Evolutionary conservation across 2,888 invertebrate species (phyloP).

Genomic region (Mythimna vitellina): DNA sequence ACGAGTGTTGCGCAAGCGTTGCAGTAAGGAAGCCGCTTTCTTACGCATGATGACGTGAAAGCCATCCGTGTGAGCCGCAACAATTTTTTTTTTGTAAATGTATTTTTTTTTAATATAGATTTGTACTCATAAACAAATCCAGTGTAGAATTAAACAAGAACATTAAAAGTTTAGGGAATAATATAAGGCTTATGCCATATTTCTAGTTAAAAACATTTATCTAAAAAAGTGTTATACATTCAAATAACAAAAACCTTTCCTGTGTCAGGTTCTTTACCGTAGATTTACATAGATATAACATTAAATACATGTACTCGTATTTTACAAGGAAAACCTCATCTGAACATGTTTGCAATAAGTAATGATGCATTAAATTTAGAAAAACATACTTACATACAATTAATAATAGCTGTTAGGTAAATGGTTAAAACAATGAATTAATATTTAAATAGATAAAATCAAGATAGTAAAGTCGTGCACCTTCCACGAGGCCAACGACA

Average conservation of each 20-base stretch:
- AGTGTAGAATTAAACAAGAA: no score
- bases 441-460: neutral
- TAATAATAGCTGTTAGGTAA: neutral
- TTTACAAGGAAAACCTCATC: conserved; percentile 49
- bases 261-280: conserved; percentile 39
- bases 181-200: neutral
- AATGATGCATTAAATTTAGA: conserved; percentile 20
- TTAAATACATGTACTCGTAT: neutral
- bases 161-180: no score
- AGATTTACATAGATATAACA: neutral
- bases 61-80: no score
- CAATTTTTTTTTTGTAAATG: no score
- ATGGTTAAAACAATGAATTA: neutral
- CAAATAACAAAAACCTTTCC: conserved; percentile 15
- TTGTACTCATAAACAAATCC: no score
- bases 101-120: no score
- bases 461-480: no score
- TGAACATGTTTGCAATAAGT: conserved; percentile 35
- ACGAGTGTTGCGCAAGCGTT: no score
- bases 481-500: no score
- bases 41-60: no score
- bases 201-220: conserved; percentile 1
- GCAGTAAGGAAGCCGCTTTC: no score
- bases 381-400: conserved; percentile 1
- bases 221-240: conserved; percentile 10